Evolutionary conservation across 2,113 vertebrate genomes (phyloP).

Genomic region (Nibea albiflora): DNA sequence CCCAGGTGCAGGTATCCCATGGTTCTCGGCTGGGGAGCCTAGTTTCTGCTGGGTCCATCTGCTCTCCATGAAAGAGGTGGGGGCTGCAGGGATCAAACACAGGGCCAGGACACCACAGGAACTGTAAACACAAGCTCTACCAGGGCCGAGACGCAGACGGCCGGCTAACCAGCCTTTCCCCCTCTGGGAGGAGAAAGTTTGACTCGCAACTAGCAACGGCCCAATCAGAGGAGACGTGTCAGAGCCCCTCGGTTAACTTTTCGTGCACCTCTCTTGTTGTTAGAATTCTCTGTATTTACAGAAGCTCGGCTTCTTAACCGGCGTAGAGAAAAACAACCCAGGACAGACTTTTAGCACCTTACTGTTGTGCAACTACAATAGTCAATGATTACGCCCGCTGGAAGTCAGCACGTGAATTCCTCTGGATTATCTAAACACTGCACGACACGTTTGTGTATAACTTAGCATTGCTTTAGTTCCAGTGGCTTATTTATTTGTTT

Average conservation of each 20-base stretch:
- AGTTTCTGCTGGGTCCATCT: conserved; percentile 76
- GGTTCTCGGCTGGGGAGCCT: conserved; percentile 56
- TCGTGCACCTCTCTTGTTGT: neutral
- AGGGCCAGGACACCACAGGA: conserved; percentile 54
- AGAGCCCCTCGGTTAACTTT: neutral
- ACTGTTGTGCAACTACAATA: neutral
- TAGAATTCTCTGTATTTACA: neutral
- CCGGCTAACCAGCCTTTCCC: conserved; percentile 4
- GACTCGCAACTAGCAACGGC: neutral
- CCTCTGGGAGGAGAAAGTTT: neutral
- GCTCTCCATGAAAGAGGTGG: conserved; percentile 57
- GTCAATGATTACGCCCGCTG: conserved; percentile 50
- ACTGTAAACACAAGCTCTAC: conserved; percentile 59
- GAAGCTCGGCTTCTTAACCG: conserved; percentile 39
- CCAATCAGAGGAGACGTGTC: too few relatives aligned
- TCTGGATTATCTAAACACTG: conserved; percentile 8
- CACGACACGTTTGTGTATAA: neutral
- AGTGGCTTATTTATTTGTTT: neutral
- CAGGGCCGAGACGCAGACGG: conserved; percentile 2
- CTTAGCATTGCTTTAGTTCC: neutral
- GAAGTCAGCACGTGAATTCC: conserved; percentile 4
- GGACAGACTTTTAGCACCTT: neutral
- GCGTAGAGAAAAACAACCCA: conserved; percentile 1
- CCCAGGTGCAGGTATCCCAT: conserved; percentile 59
- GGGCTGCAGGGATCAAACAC: conserved; percentile 9